A percentile compares a stretch with the other conserved stretches of the same genome.
phyloP scores from a whole-genome alignment of 2,113 vertebrate species.

The Dissostichus mawsoni region DNA sequence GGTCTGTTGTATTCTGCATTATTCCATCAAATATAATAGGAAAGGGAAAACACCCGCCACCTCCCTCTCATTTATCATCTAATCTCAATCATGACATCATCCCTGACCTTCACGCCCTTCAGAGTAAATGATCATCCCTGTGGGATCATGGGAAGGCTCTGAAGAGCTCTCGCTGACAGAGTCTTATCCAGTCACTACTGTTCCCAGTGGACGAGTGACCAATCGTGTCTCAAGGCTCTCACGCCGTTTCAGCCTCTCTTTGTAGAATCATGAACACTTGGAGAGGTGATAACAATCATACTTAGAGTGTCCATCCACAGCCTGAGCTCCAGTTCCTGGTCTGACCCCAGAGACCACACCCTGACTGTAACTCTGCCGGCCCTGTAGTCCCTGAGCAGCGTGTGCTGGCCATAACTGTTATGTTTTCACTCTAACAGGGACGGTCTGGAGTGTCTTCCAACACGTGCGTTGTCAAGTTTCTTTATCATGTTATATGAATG shows the following conservation, averaged over 20 bases:
- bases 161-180: constrained; percentile 40
- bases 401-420: constrained; percentile 8
- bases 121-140: constrained; percentile 72
- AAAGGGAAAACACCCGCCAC: neutral
- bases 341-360: constrained; percentile 41
- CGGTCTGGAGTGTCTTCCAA: constrained; percentile 17
- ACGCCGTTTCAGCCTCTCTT: constrained; percentile 22
- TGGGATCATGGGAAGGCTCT: constrained; percentile 55
- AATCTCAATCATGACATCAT: constrained; percentile 74
- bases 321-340: constrained; percentile 35
- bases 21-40: constrained; percentile 9
- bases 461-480: constrained; percentile 38
- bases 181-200: constrained; percentile 55
- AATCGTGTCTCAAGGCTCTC: constrained; percentile 30
- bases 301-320: constrained; percentile 31
- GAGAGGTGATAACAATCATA: constrained; percentile 41
- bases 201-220: constrained; percentile 59
- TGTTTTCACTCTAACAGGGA: constrained; percentile 2
- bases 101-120: constrained; percentile 49
- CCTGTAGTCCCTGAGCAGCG: constrained; percentile 4
- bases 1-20: neutral
- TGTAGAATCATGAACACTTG: constrained; percentile 24
- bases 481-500: constrained; percentile 39
- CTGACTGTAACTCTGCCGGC: constrained; percentile 23
- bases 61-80: constrained; percentile 29